These are phyloP conservation scores for Aphidius ervi DNA, from an alignment of 1,140 invertebrate species.

Conservation along the genomic window DNA sequence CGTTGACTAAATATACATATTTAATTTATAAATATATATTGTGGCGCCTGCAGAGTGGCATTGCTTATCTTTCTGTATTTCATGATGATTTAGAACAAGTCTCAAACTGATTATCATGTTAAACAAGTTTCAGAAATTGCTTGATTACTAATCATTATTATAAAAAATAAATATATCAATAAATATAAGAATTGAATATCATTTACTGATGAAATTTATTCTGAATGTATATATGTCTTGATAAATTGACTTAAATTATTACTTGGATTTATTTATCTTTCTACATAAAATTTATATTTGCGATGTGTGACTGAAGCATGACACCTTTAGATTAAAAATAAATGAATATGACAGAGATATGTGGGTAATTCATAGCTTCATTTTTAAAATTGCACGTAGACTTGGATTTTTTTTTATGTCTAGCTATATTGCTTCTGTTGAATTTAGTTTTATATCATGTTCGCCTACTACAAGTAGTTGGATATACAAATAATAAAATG, in stretches of 20 bases:
- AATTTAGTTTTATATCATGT: neutral
- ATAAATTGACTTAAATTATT: slow-evolving; percentile 11
- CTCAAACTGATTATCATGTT: slow-evolving; percentile 7
- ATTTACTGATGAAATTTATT: neutral
- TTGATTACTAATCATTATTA: neutral
- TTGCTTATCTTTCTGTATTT: slow-evolving; percentile 15
- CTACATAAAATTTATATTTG: slow-evolving; percentile 1
- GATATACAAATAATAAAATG: too few relatives aligned
- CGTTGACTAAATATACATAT: slow-evolving; percentile 3
- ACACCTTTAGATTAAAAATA: neutral
- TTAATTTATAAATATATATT: neutral
- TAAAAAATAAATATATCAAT: neutral
- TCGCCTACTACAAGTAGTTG: neutral
- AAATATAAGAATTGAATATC: neutral
- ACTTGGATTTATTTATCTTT: slow-evolving; percentile 2
- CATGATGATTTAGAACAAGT: slow-evolving; percentile 3
- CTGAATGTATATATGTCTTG: neutral
- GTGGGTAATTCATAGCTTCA: slow-evolving; percentile 10
- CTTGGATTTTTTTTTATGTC: neutral
- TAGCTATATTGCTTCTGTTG: slow-evolving; percentile 6
- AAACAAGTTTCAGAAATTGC: neutral
- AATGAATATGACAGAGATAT: neutral
- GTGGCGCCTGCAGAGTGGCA: slow-evolving; percentile 7
- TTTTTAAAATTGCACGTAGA: neutral
- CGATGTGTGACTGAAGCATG: neutral